These are phyloP conservation scores for Ivindomyrus marchei DNA, from an alignment of 2,113 vertebrate species.

Conservation along the genomic window DNA sequence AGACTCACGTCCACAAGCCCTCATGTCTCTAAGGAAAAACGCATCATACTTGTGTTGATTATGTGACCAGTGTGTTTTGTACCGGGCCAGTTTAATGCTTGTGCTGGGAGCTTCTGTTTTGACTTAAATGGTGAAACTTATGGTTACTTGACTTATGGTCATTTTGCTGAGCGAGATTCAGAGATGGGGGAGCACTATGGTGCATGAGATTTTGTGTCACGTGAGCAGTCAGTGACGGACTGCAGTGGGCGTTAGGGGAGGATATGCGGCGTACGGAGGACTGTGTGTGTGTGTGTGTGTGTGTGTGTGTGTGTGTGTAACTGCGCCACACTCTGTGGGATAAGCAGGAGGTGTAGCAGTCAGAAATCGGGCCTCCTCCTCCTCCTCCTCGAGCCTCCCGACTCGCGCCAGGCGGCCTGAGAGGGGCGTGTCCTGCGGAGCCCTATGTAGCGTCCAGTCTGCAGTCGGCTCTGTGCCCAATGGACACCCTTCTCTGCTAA, in stretches of 20 bases:
- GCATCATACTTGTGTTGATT: not conserved
- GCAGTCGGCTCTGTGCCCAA: not conserved
- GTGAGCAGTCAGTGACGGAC: not conserved
- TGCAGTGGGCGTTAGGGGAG: not conserved
- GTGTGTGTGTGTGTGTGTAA: not conserved
- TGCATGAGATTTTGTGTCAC: not conserved
- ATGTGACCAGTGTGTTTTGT: not conserved
- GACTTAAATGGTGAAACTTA: not conserved
- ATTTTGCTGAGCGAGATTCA: not conserved
- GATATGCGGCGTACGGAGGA: not conserved
- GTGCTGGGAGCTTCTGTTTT: not conserved
- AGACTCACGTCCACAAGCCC: not conserved
- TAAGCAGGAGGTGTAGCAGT: not conserved
- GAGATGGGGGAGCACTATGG: not conserved
- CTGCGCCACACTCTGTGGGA: not conserved
- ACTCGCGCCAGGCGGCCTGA: not conserved
- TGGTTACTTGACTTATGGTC: not conserved
- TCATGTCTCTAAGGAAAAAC: not conserved
- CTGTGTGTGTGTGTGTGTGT: not conserved
- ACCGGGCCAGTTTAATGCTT: not conserved
- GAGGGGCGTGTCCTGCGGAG: not conserved
- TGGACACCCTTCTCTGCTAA: not conserved
- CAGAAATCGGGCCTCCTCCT: not conserved
- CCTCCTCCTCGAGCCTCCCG: not conserved
- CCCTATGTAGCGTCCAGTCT: not conserved